phyloP scores from a whole-genome alignment of 2,113 vertebrate genomes.

The Prionailurus bengalensis region DNA sequence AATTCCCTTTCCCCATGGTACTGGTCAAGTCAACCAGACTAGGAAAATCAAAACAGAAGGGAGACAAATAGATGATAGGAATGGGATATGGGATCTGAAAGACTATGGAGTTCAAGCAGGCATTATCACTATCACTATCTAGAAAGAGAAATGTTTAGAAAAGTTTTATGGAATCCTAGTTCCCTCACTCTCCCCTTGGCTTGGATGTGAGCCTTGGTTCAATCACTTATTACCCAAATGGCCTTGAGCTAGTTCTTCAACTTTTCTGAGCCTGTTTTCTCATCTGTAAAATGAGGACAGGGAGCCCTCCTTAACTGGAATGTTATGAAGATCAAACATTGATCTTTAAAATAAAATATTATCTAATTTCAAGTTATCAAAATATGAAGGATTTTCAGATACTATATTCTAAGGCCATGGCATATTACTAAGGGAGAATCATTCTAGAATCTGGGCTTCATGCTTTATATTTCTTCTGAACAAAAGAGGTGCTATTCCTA shows the following conservation, averaged over 20 bases:
- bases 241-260: slow-evolving; percentile 31
- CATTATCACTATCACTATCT: slow-evolving; percentile 91
- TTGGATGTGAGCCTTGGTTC: background rate
- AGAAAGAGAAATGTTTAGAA: background rate
- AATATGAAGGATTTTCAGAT: slow-evolving; percentile 46
- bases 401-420: background rate
- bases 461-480: slow-evolving; percentile 37
- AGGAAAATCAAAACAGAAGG: slow-evolving; percentile 51
- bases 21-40: background rate
- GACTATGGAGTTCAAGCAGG: slow-evolving; percentile 72
- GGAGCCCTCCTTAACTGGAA: background rate
- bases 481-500: background rate
- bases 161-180: background rate
- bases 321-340: background rate
- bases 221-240: background rate
- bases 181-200: background rate
- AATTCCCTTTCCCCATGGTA: background rate
- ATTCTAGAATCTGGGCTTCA: slow-evolving; percentile 30
- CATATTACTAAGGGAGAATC: background rate
- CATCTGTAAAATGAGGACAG: background rate
- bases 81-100: background rate
- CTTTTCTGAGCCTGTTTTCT: background rate
- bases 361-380: slow-evolving; percentile 42
- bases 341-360: background rate
- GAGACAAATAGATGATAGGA: background rate